Conservation (phyloP, 1,140 invertebrate genomes). For the Neotoxoptera formosana region DNA sequence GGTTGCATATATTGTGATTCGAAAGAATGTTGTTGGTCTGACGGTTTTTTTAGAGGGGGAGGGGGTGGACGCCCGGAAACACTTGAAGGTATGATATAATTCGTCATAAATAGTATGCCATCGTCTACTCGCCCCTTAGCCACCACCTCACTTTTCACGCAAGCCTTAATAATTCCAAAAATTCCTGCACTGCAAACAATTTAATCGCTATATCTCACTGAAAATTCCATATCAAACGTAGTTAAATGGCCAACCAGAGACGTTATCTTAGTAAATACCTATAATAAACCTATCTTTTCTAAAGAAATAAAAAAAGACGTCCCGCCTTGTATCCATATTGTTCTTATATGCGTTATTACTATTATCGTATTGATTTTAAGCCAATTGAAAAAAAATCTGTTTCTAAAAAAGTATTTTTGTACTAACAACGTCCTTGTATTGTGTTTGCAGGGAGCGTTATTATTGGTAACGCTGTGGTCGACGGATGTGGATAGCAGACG, state of each 20-base stretch:
- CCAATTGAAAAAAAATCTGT: neutral
- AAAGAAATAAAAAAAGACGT: too few relatives aligned
- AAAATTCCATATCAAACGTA: neutral
- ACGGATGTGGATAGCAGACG: conserved; percentile 15
- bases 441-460: conserved; percentile 47
- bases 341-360: neutral
- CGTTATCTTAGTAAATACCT: too few relatives aligned
- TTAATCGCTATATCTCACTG: neutral
- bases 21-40: neutral
- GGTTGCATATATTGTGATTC: neutral
- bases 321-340: neutral
- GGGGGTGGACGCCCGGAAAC: neutral
- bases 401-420: neutral
- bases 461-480: conserved; percentile 33
- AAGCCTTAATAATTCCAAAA: neutral
- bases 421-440: neutral
- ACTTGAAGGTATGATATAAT: neutral
- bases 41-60: neutral
- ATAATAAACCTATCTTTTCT: too few relatives aligned
- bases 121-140: neutral
- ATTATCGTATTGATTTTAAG: neutral
- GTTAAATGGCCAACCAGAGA: neutral
- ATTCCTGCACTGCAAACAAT: neutral
- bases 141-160: neutral
- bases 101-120: neutral